Evolutionary conservation across 2,888 invertebrate species (phyloP), one percentile per base, ranked within the genome.

Genomic region (Stenoptilia bipunctidactyla): DNA sequence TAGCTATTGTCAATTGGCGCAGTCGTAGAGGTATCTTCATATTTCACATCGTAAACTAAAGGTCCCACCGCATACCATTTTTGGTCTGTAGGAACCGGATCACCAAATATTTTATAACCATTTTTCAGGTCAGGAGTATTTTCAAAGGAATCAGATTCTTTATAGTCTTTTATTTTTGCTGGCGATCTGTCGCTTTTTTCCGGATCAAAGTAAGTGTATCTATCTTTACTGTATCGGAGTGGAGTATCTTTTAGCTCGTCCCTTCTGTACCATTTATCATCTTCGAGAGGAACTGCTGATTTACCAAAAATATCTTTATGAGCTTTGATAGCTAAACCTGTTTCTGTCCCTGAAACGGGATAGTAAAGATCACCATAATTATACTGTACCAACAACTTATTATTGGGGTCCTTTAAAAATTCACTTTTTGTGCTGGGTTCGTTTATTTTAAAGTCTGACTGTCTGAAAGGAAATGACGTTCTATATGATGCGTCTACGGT

Each of bases 331-430:
- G 15, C 12, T 8, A 13, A 15, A 6, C 36, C 30, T 12, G 1
- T 39, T 15, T 20, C 12, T 2, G 15, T 14, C 5, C 45, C 34
- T 10, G 34, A 27, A 37, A 45, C 43, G 0, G 52, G 48, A 9
- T 46, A 30, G 20, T 58, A 56, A 15, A 54, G 37, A 36, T 39
- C 43, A 33, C 50, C 55, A 35, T 50, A 53, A 39, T 59, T 48
- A 33, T 60, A 45, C 40, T 49, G 55, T 15, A 55, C 43, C 39
- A 52, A 46, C 1, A 58, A 43, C 41, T 56, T 49, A 37, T 55
- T 46, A 34, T 46, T 40, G 15, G 45, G 47, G 8, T 50, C 51
- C 39, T 58, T 55, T 8, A 8, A 3, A 5, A 8, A 8, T 20
- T 45, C 48, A 13, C 55, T 56, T 15, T 51, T 48, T 15, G 46